These are phyloP conservation scores for Galemys pyrenaicus DNA, from an alignment of 2,113 vertebrate species.

Conservation along the genomic window DNA sequence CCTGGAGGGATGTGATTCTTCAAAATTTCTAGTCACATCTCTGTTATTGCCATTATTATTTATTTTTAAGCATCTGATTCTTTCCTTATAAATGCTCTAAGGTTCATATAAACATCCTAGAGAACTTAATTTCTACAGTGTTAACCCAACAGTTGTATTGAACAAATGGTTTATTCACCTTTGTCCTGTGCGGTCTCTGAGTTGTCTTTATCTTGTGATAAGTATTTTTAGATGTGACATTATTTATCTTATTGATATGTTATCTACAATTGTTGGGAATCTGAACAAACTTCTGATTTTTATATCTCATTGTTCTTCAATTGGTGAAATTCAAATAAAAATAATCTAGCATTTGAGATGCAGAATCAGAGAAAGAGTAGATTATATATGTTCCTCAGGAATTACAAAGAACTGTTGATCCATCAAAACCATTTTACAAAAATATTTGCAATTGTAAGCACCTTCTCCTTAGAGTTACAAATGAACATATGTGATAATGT, in stretches of 20 bases:
- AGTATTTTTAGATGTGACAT: not conserved
- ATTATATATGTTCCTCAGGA: not conserved
- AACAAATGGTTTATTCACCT: not conserved
- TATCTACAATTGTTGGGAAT: not conserved
- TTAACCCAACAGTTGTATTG: slow-evolving; percentile 1
- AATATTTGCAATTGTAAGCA: not conserved
- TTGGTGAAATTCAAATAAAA: not conserved
- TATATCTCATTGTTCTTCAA: not conserved
- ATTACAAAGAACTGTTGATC: not conserved
- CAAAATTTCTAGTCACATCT: not conserved
- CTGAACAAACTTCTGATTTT: not conserved
- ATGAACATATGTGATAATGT: not conserved
- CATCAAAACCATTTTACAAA: not conserved
- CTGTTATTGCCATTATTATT: not conserved
- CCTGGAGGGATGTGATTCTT: not conserved
- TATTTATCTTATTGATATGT: not conserved
- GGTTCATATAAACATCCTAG: not conserved
- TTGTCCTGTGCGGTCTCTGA: not conserved
- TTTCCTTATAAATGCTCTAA: not conserved
- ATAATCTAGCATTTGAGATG: not conserved
- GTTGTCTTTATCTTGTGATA: not conserved
- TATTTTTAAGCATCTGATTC: not conserved
- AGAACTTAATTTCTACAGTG: slow-evolving; percentile 9
- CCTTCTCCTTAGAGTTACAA: not conserved
- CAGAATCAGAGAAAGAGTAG: not conserved